These are phyloP conservation scores for Cerastoderma edule DNA, from an alignment of 2,888 invertebrate species.

Conservation along the genomic window DNA sequence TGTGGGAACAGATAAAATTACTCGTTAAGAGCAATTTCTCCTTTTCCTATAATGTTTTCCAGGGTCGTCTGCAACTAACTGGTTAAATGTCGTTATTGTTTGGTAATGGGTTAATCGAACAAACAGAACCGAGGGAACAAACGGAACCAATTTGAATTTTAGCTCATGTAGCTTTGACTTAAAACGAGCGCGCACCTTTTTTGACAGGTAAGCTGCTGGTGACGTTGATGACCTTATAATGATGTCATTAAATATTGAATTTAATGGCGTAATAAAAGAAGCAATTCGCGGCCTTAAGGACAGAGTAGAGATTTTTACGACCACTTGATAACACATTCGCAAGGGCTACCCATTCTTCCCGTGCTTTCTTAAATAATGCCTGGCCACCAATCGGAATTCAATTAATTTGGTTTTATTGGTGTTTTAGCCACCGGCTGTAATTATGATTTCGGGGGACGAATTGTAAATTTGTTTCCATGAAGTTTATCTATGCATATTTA, in stretches of 20 bases:
- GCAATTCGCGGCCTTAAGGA: slow-evolving; percentile 42
- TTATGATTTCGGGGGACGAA: slow-evolving; percentile 3
- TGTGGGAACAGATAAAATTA: too few species aligned
- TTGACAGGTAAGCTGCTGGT: slow-evolving; percentile 18
- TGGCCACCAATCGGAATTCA: slow-evolving; percentile 17
- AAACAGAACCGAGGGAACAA: too few species aligned
- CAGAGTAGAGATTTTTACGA: slow-evolving; percentile 39
- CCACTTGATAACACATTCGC: slow-evolving; percentile 32
- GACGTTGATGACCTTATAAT: slow-evolving; percentile 23
- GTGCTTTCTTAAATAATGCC: slow-evolving; percentile 20
- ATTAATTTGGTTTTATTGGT: slow-evolving; percentile 23
- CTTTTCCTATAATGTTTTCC: too few species aligned
- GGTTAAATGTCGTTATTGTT: too few species aligned
- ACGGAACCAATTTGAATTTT: too few species aligned
- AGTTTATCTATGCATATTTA: slow-evolving; percentile 11
- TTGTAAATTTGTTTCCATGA: slow-evolving; percentile 18
- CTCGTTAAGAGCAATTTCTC: too few species aligned
- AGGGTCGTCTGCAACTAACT: too few species aligned
- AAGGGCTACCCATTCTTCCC: slow-evolving; percentile 15
- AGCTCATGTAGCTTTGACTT: too few species aligned
- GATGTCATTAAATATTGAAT: slow-evolving; percentile 59
- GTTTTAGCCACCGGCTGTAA: slow-evolving; percentile 7
- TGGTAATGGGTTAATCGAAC: too few species aligned
- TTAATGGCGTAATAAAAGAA: slow-evolving; percentile 54
- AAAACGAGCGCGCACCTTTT: slow-evolving; percentile 1